Evolutionary conservation across 2,797 vertebrate genomes (phyloP).

Genomic region (Platyrinchus mystaceus): DNA sequence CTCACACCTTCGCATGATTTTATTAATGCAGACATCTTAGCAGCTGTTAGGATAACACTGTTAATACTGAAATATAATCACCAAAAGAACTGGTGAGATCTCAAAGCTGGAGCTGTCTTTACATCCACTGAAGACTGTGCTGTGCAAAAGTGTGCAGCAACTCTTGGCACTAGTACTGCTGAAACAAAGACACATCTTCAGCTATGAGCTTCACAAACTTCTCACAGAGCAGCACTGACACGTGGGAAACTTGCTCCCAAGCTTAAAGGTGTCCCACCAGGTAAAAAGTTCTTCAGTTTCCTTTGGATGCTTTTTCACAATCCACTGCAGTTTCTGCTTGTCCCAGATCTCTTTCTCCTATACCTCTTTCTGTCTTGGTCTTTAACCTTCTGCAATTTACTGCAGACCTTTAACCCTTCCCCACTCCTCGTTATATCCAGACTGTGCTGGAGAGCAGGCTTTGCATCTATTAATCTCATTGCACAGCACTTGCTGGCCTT

Average conservation of each 20-base stretch:
- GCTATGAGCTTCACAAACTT: not conserved
- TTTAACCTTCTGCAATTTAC: not conserved
- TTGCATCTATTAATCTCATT: not conserved
- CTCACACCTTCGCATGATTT: not conserved
- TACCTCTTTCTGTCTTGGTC: not conserved
- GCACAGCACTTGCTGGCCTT: not conserved
- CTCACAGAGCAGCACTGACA: not conserved
- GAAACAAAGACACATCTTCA: not conserved
- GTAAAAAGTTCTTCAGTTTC: not conserved
- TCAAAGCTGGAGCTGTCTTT: not conserved
- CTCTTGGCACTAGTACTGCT: not conserved
- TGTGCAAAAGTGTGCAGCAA: not conserved
- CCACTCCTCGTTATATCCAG: not conserved
- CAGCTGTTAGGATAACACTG: not conserved
- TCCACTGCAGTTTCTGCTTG: not conserved
- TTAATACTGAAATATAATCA: not conserved
- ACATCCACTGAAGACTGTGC: not conserved
- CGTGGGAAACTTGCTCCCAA: not conserved
- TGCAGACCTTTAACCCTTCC: fast-evolving
- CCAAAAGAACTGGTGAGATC: not conserved
- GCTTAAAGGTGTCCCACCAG: not conserved
- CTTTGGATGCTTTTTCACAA: not conserved
- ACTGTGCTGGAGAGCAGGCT: not conserved
- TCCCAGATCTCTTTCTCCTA: not conserved
- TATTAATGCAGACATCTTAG: not conserved